These are phyloP conservation scores for Sclerurus mexicanus DNA, from an alignment of 2,113 vertebrate genomes.

Conservation along the genomic window DNA sequence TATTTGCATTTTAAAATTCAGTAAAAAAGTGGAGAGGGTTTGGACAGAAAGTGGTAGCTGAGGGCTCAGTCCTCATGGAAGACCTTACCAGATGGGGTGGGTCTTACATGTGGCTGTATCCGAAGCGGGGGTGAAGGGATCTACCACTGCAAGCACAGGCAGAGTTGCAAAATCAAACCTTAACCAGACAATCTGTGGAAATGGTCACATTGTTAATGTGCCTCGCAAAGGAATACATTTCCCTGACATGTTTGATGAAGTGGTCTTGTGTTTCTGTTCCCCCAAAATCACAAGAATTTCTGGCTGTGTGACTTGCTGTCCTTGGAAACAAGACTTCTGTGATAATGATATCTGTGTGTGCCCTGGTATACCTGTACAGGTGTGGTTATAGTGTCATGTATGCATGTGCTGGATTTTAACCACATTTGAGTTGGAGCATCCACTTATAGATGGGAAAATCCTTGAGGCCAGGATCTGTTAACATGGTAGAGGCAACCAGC, in stretches of 20 bases:
- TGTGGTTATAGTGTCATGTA: neutral
- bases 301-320: neutral
- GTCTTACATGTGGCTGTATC: neutral
- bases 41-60: neutral
- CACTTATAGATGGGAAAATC: neutral
- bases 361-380: neutral
- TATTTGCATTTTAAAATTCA: neutral
- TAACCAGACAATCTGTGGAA: neutral
- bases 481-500: neutral
- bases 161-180: neutral
- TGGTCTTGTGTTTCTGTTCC: neutral
- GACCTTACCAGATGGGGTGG: neutral
- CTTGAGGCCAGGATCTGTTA: rapidly evolving
- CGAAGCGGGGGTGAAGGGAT: neutral
- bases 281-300: rapidly evolving
- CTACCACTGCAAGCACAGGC: rapidly evolving
- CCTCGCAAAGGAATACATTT: neutral
- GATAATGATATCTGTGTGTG: neutral
- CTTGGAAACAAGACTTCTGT: neutral
- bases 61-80: neutral
- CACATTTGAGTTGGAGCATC: neutral
- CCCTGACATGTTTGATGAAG: neutral
- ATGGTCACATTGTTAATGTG: neutral
- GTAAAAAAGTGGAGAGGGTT: neutral
- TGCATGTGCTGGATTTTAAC: neutral